phyloP scores from a whole-genome alignment of 64 coral and sea anemone genomes.

The Stichodactyla helianthus region DNA sequence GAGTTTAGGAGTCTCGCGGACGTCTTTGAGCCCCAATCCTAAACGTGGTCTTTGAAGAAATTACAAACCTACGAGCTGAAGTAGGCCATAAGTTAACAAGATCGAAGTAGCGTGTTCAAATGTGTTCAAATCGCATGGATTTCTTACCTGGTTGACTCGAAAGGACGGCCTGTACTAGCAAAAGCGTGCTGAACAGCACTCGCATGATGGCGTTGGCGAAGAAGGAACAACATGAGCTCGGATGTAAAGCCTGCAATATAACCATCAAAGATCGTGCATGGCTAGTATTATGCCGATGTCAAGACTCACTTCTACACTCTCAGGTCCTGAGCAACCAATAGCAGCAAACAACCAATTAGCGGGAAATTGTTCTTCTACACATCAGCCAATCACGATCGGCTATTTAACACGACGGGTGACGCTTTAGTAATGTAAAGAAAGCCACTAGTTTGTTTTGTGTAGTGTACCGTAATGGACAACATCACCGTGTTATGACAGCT shows the following conservation, averaged over 20 bases:
- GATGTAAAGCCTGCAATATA: constrained; percentile 58
- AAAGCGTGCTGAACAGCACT: constrained; percentile 90
- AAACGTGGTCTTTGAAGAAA: constrained; percentile 18
- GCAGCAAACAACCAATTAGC: constrained; percentile 87
- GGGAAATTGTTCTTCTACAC: constrained; percentile 59
- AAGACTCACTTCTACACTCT: constrained; percentile 56
- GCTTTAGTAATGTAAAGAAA: constrained; percentile 83
- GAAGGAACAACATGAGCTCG: constrained; percentile 64
- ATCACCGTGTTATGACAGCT: constrained; percentile 96
- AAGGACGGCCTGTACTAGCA: constrained; percentile 35
- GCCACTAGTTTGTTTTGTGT: constrained; percentile 92
- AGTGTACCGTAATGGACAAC: constrained; percentile 84
- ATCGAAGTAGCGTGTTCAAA: constrained; percentile 22
- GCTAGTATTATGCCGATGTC: constrained; percentile 79
- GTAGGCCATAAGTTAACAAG: constrained; percentile 21
- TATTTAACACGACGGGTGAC: constrained; percentile 79
- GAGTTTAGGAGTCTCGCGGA: constrained; percentile 27
- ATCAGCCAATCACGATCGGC: constrained; percentile 67
- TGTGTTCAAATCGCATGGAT: neutral
- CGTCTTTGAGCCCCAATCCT: constrained; percentile 21
- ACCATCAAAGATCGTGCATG: constrained; percentile 60
- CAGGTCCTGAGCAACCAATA: constrained; percentile 79
- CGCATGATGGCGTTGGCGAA: constrained; percentile 59
- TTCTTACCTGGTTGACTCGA: constrained; percentile 18
- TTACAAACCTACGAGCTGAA: constrained; percentile 31